Evolutionary conservation across 2,888 invertebrate genomes (phyloP), one percentile per base, ranked within the genome.

Genomic region (Dione vanillae): DNA sequence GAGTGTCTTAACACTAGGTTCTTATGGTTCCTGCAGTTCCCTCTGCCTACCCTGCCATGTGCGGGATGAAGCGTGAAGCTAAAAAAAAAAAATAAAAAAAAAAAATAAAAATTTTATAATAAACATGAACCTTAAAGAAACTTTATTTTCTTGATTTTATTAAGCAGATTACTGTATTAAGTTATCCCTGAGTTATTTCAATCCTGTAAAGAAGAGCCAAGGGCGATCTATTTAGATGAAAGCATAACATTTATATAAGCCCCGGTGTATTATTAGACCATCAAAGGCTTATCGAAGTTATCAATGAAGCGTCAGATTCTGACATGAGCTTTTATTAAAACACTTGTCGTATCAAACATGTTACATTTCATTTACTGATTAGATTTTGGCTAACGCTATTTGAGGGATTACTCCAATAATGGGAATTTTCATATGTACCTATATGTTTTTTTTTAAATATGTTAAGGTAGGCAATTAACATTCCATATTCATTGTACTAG

Each of bases 201-300:
- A 35, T 56, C 35, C 37, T 56, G 37, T 37, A 56, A 56, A 37
- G 54, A 56, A 56, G 9, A 16, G 47, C 1, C 16, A 56, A 56
- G 37, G 7, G 37, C 16, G 16, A 16, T 54, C n/a, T 54, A 35
- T 58, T 58, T 40, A 58, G 19, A 58, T 40, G 58, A 41, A 58
- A 43, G 14, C n/a, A n/a, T 43, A 41, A 43, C 43, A 59, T 45
- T 45, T 45, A 45, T 27, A 61, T 2, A 27, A 14, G 41, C 43
- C 14, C 20, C 20, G 43, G 45, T 61, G 35, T 16, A 64, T 72
- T 71, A 68, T 64, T 19, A 51, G 14, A 12, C 67, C 61, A 69
- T 67, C 64, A 68, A 64, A 56, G 56, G 61, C 41, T 72, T 54
- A 75, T 74, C 51, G n/a, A 19, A 70, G 35, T 72, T 67, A 66